Conservation (phyloP, 30 jellyfish, hydroid and myxozoan genomes). For the Aurelia sp. region DNA sequence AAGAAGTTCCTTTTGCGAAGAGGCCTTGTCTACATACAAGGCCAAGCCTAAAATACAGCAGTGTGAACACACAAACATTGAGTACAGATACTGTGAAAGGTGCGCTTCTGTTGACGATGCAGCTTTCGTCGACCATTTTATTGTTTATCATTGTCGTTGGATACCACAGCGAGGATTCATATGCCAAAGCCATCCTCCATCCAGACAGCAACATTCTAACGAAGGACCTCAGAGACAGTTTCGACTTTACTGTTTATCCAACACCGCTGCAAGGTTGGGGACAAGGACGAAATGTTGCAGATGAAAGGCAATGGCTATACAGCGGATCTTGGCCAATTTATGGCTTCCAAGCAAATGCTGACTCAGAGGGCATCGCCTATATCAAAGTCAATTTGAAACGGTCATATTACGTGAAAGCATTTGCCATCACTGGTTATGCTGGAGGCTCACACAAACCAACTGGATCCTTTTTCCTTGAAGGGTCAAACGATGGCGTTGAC, state of each 20-base stretch:
- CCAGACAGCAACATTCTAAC: slow-evolving; percentile 7
- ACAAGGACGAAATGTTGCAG: slow-evolving; percentile 25
- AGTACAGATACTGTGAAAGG: too few relatives aligned
- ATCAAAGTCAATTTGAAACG: slow-evolving; percentile 2
- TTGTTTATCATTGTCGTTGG: too few relatives aligned
- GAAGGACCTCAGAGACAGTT: not conserved
- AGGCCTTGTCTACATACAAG: too few relatives aligned
- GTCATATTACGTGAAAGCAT: slow-evolving; percentile 16
- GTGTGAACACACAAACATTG: too few relatives aligned
- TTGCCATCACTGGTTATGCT: slow-evolving; percentile 41
- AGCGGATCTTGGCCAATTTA: not conserved
- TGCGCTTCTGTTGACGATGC: too few relatives aligned
- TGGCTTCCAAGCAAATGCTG: slow-evolving; percentile 10
- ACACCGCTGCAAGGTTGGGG: slow-evolving; percentile 12
- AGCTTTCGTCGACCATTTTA: too few relatives aligned
- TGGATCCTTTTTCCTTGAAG: slow-evolving; percentile 26
- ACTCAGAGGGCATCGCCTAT: not conserved
- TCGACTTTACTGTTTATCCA: not conserved
- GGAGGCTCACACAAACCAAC: slow-evolving; percentile 47
- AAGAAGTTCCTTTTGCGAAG: too few relatives aligned
- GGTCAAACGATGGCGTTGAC: slow-evolving; percentile 30
- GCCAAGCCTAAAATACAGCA: too few relatives aligned
- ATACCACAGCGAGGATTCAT: too few relatives aligned
- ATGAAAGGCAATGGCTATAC: slow-evolving; percentile 2
- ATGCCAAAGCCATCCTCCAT: not conserved